A percentile compares a stretch with the other conserved stretches of the same genome.
These are phyloP conservation scores for Odontophorus gujanensis DNA, from an alignment of 2,113 vertebrate genomes.

Conservation along the genomic window DNA sequence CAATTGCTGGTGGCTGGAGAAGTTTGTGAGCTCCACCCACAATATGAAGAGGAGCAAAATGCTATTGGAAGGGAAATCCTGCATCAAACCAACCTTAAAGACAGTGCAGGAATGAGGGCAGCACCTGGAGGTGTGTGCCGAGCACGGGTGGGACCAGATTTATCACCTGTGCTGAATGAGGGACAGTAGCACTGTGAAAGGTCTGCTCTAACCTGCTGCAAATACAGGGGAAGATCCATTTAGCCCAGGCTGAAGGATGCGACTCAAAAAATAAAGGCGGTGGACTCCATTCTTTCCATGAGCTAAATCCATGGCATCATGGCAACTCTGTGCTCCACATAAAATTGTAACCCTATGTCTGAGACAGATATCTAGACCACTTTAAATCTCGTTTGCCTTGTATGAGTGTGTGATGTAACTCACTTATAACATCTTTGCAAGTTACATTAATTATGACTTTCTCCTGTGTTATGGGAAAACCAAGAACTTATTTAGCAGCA, in stretches of 20 bases:
- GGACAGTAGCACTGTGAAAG: accelerated
- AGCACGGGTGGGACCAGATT: not conserved
- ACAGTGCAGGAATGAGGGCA: not conserved
- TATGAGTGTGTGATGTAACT: slow-evolving; percentile 8
- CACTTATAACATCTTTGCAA: slow-evolving; percentile 39
- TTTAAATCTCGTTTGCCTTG: slow-evolving; percentile 33
- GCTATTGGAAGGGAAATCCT: not conserved
- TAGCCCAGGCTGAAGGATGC: not conserved
- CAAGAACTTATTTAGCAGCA: slow-evolving; percentile 15
- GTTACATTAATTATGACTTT: slow-evolving; percentile 59
- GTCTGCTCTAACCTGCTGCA: not conserved
- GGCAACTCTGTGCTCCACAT: not conserved
- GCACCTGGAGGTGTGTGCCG: not conserved
- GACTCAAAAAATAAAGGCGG: not conserved
- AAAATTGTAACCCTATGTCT: not conserved
- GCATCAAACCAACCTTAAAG: not conserved
- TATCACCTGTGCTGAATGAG: accelerated
- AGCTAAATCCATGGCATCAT: not conserved
- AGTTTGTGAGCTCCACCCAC: not conserved
- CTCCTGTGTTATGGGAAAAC: not conserved
- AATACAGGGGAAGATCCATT: not conserved
- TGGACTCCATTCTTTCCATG: accelerated
- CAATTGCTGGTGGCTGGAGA: not conserved
- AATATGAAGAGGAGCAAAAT: not conserved
- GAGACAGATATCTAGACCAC: not conserved